Conservation (phyloP, 2,113 vertebrate species). For the Capricornis sumatraensis region DNA sequence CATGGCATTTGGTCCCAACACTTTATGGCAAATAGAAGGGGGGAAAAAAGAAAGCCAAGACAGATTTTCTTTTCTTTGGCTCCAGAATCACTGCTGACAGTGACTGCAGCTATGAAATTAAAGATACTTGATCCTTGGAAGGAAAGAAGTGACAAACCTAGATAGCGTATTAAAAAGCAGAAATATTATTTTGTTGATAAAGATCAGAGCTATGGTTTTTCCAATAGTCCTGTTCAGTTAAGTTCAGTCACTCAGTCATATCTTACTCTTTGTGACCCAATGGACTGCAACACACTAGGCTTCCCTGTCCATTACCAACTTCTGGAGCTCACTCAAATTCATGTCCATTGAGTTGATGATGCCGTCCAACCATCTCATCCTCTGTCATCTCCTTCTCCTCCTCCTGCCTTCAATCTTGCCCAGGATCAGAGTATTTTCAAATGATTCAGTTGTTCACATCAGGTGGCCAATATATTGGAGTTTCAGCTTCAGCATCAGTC, state of each 20-base stretch:
- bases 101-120: not conserved
- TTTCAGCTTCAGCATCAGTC: not conserved
- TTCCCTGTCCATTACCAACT: not conserved
- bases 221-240: not conserved
- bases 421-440: not conserved
- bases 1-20: not conserved
- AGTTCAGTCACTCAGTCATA: not conserved
- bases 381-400: not conserved
- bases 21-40: not conserved
- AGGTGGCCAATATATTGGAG: not conserved
- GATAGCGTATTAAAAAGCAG: not conserved
- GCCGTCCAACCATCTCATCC: not conserved
- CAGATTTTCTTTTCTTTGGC: not conserved
- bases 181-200: not conserved
- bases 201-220: not conserved
- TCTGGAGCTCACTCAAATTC: not conserved
- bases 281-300: not conserved
- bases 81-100: not conserved
- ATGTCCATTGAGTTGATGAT: not conserved
- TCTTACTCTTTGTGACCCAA: not conserved
- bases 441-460: not conserved
- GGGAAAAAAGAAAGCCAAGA: rapidly evolving
- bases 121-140: not conserved
- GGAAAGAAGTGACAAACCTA: not conserved
- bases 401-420: not conserved